Evolutionary conservation across 2,797 vertebrate species (phyloP), one percentile per base, ranked within the genome.

Genomic region (Aselliscus stoliczkanus): DNA sequence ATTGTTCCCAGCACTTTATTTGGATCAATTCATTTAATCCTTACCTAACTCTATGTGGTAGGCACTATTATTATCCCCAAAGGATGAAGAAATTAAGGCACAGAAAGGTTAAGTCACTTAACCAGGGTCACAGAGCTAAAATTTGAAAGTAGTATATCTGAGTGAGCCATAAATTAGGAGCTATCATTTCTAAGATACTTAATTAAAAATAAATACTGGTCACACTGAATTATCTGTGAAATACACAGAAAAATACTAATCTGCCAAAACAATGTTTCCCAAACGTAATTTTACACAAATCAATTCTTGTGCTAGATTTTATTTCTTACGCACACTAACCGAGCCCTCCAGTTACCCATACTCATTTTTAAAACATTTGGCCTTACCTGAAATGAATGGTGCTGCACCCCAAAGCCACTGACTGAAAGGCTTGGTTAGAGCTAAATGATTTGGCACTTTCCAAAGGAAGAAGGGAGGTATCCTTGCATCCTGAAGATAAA

Each of bases 401-500:
- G 31, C 85, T 69, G 88, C n/a, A 56, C 54, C 23, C 82, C 31
- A 72, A 93, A 86, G 90, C 80, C 9, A 47, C 44, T 47, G 39
- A 91, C 85, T 77, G 92, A 75, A 69, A 80, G 62, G 29, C 88
- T 93, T n/a, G 20, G 31, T 94, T 37, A 25, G n/a, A 64, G 70
- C 54, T 82, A 81, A 12, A 17, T 94, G 82, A 83, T 14, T 39
- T 1, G 0, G 86, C 90, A 80, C 92, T 96, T 91, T 70, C n/a
- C 73, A 73, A 37, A 96, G 97, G 96, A 96, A 97, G 75, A 72
- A 72, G 56, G 79, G 64, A 54, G 10, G 9, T 8, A 12, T 9
- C 65, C 58, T 42, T 96, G 97, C 94, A 84, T 96, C 96, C 95
- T 91, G 73, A 84, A 37, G 97, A 97, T 97, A 97, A 93, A 75